phyloP scores from a whole-genome alignment of 2,888 invertebrate genomes.

The Hyles lineata region DNA sequence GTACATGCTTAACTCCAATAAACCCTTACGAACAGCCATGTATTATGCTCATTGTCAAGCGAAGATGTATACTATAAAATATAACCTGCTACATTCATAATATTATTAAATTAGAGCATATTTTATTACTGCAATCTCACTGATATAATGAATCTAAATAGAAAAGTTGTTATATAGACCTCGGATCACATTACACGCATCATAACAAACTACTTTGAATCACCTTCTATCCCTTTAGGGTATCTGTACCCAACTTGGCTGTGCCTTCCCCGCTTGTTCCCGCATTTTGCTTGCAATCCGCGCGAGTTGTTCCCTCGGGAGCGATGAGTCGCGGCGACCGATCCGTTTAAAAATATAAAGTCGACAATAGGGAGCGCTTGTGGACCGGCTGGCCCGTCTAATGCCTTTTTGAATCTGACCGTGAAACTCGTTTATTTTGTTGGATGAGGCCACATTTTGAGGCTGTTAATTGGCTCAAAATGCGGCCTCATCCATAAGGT shows the following conservation, averaged over 20 bases:
- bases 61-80: too few relatives aligned
- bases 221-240: background rate
- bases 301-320: conserved; percentile 9
- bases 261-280: background rate
- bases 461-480: background rate
- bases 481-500: background rate
- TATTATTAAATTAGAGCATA: too few relatives aligned
- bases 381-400: background rate
- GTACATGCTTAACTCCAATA: too few relatives aligned
- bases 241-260: background rate
- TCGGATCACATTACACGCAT: too few relatives aligned
- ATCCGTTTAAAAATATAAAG: conserved; percentile 14
- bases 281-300: conserved; percentile 6
- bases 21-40: too few relatives aligned
- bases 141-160: too few relatives aligned
- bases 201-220: background rate
- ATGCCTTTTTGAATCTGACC: background rate
- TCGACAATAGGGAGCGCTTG: background rate
- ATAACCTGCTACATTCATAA: too few relatives aligned
- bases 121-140: too few relatives aligned
- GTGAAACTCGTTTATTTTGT: background rate
- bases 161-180: too few relatives aligned
- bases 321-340: background rate
- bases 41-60: too few relatives aligned
- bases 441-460: background rate